Conservation (phyloP, 2,113 vertebrate genomes). For the Haplotaxodon microlepis region DNA sequence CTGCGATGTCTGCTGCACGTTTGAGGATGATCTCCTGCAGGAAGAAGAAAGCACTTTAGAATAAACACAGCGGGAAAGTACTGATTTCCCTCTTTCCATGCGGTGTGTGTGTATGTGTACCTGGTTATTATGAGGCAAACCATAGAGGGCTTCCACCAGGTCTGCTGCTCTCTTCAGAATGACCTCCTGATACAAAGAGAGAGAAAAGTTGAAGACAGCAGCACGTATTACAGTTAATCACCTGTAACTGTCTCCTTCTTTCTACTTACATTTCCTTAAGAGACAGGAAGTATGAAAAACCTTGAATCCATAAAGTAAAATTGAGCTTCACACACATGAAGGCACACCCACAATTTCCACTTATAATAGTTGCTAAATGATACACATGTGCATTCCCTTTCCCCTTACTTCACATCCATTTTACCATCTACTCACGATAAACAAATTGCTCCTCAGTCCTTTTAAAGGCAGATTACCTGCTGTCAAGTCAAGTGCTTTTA, state of each 20-base stretch:
- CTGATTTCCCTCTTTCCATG: background rate
- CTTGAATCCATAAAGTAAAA: background rate
- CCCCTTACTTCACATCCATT: background rate
- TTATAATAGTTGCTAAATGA: background rate
- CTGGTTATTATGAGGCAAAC: conserved; percentile 95
- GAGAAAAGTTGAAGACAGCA: background rate
- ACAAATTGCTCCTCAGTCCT: conserved; percentile 50
- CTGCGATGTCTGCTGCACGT: conserved; percentile 94
- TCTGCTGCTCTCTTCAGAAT: conserved; percentile 93
- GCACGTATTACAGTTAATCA: background rate
- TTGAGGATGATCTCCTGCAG: conserved; percentile 94
- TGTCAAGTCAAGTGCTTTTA: conserved; percentile 47
- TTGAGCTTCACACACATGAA: background rate
- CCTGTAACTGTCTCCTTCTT: background rate
- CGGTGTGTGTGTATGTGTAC: conserved; percentile 41
- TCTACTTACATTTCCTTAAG: background rate
- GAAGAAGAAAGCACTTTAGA: background rate
- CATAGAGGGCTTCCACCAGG: conserved; percentile 91
- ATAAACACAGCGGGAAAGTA: background rate
- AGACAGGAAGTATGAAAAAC: background rate
- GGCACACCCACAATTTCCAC: background rate
- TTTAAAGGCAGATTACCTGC: conserved; percentile 46
- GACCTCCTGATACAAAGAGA: conserved; percentile 76
- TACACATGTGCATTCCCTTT: background rate
- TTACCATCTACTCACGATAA: conserved; percentile 34